These are phyloP conservation scores for Therioaphis trifolii DNA, from an alignment of 2,888 invertebrate genomes.

Conservation along the genomic window DNA sequence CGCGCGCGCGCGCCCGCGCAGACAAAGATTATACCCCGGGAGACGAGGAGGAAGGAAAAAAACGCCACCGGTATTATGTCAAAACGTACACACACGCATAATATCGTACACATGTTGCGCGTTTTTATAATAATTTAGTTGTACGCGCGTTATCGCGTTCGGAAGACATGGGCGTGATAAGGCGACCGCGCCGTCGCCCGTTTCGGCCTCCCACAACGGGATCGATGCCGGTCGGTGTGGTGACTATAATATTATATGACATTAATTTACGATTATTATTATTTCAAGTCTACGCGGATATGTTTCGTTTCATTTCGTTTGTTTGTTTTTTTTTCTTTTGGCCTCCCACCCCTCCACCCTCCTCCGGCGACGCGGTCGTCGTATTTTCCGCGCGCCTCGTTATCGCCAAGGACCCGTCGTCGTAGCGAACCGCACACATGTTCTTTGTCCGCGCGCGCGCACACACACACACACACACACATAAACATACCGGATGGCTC, in stretches of 20 bases:
- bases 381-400: too few relatives aligned
- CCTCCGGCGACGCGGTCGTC: too few relatives aligned
- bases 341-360: too few relatives aligned
- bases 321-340: too few relatives aligned
- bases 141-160: conserved; percentile 5
- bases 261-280: neutral
- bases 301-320: neutral
- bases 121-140: conserved; percentile 1
- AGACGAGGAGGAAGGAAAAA: neutral
- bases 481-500: conserved; percentile 55
- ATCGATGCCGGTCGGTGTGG: neutral
- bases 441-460: conserved; percentile 3
- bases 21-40: conserved; percentile 1
- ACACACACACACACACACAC: neutral
- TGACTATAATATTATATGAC: neutral
- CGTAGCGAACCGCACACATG: conserved; percentile 27
- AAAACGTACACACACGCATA: neutral
- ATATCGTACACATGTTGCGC: neutral
- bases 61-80: neutral
- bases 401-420: conserved; percentile 49
- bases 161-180: conserved; percentile 37
- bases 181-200: neutral
- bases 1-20: too few relatives aligned
- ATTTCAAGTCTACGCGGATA: neutral
- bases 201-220: conserved; percentile 47